Percentiles rank a stretch among this genome's conserved stretches.
Conservation (phyloP, 2,797 vertebrate genomes). For the Poeciliopsis presidionis region DNA sequence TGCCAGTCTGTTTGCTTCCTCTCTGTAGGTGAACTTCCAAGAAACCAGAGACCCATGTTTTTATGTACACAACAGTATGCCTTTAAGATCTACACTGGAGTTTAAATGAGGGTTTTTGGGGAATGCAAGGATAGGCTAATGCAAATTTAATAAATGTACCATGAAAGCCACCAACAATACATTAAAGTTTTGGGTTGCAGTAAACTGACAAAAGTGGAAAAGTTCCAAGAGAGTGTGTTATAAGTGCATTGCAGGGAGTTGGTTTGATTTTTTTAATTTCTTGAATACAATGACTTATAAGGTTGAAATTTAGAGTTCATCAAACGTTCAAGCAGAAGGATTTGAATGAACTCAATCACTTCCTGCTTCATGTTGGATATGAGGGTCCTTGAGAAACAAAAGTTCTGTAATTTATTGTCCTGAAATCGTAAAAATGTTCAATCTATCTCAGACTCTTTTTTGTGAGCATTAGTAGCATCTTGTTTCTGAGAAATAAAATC, state of each 20-base stretch:
- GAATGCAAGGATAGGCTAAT: neutral
- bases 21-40: neutral
- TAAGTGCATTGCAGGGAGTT: neutral
- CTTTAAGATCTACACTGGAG: neutral
- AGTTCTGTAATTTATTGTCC: neutral
- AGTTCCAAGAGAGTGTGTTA: neutral
- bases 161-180: neutral
- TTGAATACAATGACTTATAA: neutral
- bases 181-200: neutral
- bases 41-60: neutral
- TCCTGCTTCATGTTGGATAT: conserved; percentile 1
- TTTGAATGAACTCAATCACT: conserved; percentile 7
- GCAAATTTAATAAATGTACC: neutral
- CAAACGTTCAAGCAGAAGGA: conserved; percentile 9
- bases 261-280: neutral
- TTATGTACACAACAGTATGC: neutral
- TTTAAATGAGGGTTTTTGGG: neutral
- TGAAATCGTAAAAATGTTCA: neutral
- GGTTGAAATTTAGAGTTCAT: neutral
- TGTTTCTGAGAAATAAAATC: neutral
- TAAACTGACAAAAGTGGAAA: neutral
- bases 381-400: neutral
- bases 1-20: neutral
- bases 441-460: neutral
- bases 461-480: neutral